A percentile compares a stretch with the other conserved stretches of the same genome.
Evolutionary conservation across 2,888 invertebrate species (phyloP).

Genomic region (Drosophila incognita): DNA sequence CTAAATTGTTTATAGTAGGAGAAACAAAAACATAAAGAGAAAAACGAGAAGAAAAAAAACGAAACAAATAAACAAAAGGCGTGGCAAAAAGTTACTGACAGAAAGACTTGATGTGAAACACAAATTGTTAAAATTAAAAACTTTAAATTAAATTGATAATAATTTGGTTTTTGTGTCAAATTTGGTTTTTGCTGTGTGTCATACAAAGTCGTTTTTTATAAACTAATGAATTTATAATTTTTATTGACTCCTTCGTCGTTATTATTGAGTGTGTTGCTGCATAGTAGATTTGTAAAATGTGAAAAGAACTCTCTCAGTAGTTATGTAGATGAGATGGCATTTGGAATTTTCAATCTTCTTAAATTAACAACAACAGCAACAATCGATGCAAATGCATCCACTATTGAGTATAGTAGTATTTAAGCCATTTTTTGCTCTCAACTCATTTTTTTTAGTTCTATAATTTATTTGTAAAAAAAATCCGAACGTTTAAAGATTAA

Average conservation of each 20-base stretch:
- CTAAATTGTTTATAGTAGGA: slow-evolving; percentile 36
- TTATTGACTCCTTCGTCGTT: slow-evolving; percentile 33
- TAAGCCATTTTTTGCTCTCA: slow-evolving; percentile 73
- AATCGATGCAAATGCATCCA: slow-evolving; percentile 48
- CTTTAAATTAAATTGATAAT: slow-evolving; percentile 26
- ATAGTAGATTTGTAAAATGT: slow-evolving; percentile 40
- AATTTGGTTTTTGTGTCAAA: slow-evolving; percentile 22
- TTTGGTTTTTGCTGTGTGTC: slow-evolving; percentile 19
- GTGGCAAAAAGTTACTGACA: slow-evolving; percentile 4
- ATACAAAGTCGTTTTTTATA: slow-evolving; percentile 21
- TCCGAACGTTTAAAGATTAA: slow-evolving; percentile 58
- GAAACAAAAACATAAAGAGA: slow-evolving; percentile 4
- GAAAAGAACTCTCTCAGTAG: slow-evolving; percentile 21
- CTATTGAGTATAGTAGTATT: slow-evolving; percentile 55
- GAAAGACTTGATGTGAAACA: slow-evolving; percentile 14
- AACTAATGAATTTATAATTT: slow-evolving; percentile 47
- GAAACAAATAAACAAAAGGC: slow-evolving; percentile 9
- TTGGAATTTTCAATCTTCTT: slow-evolving; percentile 44
- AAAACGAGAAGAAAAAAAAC: background rate
- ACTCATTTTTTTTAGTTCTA: slow-evolving; percentile 65
- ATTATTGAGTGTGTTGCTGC: slow-evolving; percentile 51
- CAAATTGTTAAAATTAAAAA: slow-evolving; percentile 33
- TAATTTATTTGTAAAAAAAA: slow-evolving; percentile 68
- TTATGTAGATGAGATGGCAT: slow-evolving; percentile 39
- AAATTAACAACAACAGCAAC: slow-evolving; percentile 15